Base-by-base conservation (phyloP, 2,888 invertebrate species). In the Melolontha melolontha region DNA sequence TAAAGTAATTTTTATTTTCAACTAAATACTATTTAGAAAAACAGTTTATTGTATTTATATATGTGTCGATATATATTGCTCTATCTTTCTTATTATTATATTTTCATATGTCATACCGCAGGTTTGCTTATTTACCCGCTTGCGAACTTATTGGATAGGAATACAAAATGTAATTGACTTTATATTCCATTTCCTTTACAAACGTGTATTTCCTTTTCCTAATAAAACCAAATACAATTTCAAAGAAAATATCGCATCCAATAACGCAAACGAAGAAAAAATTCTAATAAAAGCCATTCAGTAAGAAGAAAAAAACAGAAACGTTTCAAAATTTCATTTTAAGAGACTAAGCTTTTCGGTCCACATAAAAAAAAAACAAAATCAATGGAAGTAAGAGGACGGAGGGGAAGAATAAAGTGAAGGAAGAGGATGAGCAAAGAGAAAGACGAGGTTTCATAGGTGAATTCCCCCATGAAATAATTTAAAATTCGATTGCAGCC, bases 401-500 rank as follows among this genome's bases (percentile, higher is more conserved):
- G 11, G 2, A 11, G 22, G 49, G 17, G 17, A 14, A 54, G 40
- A 54, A 40, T 44, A 42, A 34, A 42, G 27, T 40, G 59, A 47
- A 27, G 16, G 47, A 40, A 41, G 41, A 41, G 17, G 59, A 59
- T 44, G 59, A 29, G 17, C 16, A 51, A 51, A 22, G 51, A 27
- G 22, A 22, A 22, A 22, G 11, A 27, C 27, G 44, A 47, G 39
- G 59, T 17, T 27, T 34, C 44, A 44, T 59, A 59, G 14, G 42
- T 27, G 44, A 29, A 27, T 41, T 55, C 17, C 55, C 57, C 44
- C 27, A 27, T 59, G 64, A 64, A 41, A 64, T 63, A 63, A 63
- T 63, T 63, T 63, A 44, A 63, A 63, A 63, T 63, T 63, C 62
- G 62, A 63, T 63, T 49, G 62, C 39, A 63, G 49, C 22, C 62